phyloP scores from a whole-genome alignment of 2,113 vertebrate genomes.

The Planiliza haematocheilus region DNA sequence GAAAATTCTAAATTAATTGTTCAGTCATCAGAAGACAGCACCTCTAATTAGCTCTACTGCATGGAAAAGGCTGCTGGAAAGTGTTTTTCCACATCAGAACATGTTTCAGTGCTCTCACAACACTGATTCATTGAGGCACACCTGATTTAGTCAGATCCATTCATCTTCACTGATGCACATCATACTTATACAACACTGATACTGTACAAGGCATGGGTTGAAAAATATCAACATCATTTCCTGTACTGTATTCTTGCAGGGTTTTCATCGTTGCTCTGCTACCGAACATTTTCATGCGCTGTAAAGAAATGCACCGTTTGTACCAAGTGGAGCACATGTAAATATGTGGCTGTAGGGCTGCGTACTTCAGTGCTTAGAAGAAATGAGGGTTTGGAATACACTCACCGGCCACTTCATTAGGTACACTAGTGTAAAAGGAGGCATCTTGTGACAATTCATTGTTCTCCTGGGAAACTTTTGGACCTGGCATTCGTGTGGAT shows the following conservation, averaged over 20 bases:
- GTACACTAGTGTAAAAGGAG: no score
- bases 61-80: constrained; percentile 1
- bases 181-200: constrained; percentile 13
- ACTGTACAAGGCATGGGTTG: neutral
- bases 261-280: no score
- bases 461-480: no score
- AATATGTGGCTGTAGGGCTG: neutral
- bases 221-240: neutral
- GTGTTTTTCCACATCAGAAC: constrained; percentile 1
- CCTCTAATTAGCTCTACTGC: constrained; percentile 8
- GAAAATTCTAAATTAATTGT: constrained; percentile 34
- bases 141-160: constrained; percentile 19
- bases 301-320: neutral
- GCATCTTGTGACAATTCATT: no score
- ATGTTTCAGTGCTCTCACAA: constrained; percentile 8
- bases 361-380: no score
- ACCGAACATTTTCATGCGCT: neutral
- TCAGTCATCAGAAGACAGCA: constrained; percentile 24
- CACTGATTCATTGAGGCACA: constrained; percentile 11
- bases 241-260: neutral
- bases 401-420: no score
- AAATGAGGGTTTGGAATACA: neutral
- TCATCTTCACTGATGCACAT: constrained; percentile 7
- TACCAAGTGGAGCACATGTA: neutral
- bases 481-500: no score